A percentile compares a stretch with the other conserved stretches of the same genome.
phyloP scores from a whole-genome alignment of 2,797 vertebrate species.

The Alcedo quadribrachys region DNA sequence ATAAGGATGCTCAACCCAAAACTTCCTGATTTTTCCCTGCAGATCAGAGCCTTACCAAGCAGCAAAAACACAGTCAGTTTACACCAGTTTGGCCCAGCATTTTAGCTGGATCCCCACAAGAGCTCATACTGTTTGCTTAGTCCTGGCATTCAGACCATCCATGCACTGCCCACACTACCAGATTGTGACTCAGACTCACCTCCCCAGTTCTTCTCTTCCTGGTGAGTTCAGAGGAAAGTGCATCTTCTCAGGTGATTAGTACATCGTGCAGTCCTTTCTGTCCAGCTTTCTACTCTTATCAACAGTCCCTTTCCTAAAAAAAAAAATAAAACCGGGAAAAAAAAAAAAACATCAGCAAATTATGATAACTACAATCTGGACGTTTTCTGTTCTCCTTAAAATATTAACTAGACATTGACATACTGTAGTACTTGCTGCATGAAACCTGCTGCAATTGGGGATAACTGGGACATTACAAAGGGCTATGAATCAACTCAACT shows the following conservation, averaged over 20 bases:
- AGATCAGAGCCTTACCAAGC: neutral
- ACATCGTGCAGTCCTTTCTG: neutral
- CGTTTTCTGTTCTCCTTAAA: conserved; percentile 17
- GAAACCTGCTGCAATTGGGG: conserved; percentile 60
- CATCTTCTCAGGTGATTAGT: neutral
- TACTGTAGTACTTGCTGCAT: neutral
- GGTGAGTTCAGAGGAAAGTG: neutral
- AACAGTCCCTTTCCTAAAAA: neutral
- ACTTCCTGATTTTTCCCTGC: accelerated
- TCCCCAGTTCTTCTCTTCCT: neutral
- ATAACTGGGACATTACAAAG: conserved; percentile 41
- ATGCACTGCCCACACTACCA: neutral
- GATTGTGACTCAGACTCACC: neutral
- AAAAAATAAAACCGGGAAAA: neutral
- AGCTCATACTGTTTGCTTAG: neutral
- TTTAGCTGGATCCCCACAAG: accelerated
- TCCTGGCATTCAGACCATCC: neutral
- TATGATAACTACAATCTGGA: neutral
- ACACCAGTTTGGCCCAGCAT: neutral
- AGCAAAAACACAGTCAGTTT: neutral
- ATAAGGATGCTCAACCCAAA: neutral
- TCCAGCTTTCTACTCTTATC: neutral
- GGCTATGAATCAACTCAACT: conserved; percentile 73
- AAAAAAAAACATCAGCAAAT: neutral
- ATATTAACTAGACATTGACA: conserved; percentile 66